phyloP scores from a whole-genome alignment of 2,797 vertebrate species.

The Apogon hyalosoma region DNA sequence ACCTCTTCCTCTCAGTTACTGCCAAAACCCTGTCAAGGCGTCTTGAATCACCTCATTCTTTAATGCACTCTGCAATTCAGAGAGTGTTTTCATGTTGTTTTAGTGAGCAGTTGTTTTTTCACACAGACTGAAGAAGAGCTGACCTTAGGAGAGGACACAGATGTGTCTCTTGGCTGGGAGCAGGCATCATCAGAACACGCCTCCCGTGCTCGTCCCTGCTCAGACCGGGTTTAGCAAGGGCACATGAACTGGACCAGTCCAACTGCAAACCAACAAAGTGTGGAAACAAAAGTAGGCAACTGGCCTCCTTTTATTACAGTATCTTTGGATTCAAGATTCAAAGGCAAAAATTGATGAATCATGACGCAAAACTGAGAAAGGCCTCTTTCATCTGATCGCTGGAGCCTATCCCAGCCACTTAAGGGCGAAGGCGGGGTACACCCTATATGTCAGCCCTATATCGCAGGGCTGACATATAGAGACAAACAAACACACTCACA shows the following conservation, averaged over 20 bases:
- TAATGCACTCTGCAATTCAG: slow-evolving; percentile 29
- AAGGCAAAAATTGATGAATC: too few relatives aligned
- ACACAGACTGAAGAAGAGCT: slow-evolving; percentile 29
- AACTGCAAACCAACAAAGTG: background rate
- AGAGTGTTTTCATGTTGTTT: slow-evolving; percentile 47
- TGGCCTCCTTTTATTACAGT: too few relatives aligned
- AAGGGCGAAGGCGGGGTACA: too few relatives aligned
- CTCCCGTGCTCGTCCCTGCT: slow-evolving; percentile 17
- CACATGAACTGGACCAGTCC: slow-evolving; percentile 24
- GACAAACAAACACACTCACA: too few relatives aligned
- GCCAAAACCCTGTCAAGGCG: slow-evolving; percentile 25
- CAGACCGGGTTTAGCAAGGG: slow-evolving; percentile 42
- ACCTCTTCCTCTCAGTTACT: slow-evolving; percentile 11
- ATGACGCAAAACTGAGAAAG: too few relatives aligned
- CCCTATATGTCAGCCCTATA: too few relatives aligned
- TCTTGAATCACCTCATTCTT: slow-evolving; percentile 17
- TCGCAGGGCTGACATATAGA: too few relatives aligned
- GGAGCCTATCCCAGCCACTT: too few relatives aligned
- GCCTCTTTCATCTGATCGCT: too few relatives aligned
- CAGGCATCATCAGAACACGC: slow-evolving; percentile 49
- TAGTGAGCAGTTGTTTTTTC: slow-evolving; percentile 7
- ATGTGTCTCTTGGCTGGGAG: slow-evolving; percentile 61
- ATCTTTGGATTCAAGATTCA: too few relatives aligned
- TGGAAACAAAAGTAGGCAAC: too few relatives aligned
- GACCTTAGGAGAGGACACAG: slow-evolving; percentile 70